Evolutionary conservation across 1,140 invertebrate species (phyloP), one percentile per base, ranked within the genome.

Genomic region (Platorchestia sp.): DNA sequence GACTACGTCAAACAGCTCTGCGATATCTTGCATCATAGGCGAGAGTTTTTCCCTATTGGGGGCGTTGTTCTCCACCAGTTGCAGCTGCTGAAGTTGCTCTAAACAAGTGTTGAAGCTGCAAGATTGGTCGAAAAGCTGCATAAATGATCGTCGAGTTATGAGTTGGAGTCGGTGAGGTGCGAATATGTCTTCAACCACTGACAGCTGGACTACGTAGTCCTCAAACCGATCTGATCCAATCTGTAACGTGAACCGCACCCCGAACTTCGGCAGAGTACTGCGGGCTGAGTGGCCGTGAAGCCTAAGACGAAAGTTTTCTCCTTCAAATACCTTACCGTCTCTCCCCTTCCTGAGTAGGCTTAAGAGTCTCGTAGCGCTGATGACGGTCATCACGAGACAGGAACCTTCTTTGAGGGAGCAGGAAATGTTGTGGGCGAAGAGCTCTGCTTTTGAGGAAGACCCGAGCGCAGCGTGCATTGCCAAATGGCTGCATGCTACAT

Each of bases 201-300:
- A 93, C 0, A 93, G 40, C 45, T 45, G 91, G 36, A 47, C 91
- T 19, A 93, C 43, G 91, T 45, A 93, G 45, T 44, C 91, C 47
- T 93, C 91, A 44, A 93, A 93, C 7, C 36, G 44, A 14, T 93
- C 91, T 93, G 43, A 40, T 47, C 91, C 91, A 19, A 93, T 45
- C 44, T 93, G 91, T 10, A 93, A 44, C 45, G 45, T 93, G 91
- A 93, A 93, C 43, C 45, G 44, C 41, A 93, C 91, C 47, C 91
- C 91, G 40, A 93, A 93, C 10, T 41, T 45, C 10, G 91, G 91
- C 19, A 93, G 36, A 45, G 91, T 45, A 40, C 91, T 93, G 6
- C 91, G 91, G 44, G 91, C 41, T 93, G 91, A 93, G 91, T 93
- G 40, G 43, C 91, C 91, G 40, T 47, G 91, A 93, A 93, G 43